Evolutionary conservation across 2,888 invertebrate species (phyloP).

Genomic region (Achlya flavicornis): DNA sequence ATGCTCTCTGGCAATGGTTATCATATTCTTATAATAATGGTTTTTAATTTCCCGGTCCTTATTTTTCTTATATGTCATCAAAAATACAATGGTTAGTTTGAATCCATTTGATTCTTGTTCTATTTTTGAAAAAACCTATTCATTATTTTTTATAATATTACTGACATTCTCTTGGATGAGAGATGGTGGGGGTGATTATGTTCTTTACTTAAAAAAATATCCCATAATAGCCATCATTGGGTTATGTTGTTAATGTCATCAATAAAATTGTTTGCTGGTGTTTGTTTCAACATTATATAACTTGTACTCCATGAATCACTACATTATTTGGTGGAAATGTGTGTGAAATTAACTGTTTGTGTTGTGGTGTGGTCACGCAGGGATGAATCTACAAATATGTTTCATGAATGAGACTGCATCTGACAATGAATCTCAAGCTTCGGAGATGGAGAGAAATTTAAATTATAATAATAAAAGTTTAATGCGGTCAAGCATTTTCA

Average conservation of each 20-base stretch:
- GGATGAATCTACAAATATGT: slow-evolving; percentile 97
- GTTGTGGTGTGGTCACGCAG: slow-evolving; percentile 72
- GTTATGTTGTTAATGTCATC: no score
- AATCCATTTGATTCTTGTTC: no score
- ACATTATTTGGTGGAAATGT: slow-evolving; percentile 23
- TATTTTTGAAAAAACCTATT: no score
- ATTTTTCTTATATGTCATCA: no score
- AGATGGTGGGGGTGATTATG: no score
- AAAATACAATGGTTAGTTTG: no score
- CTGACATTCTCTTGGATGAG: no score
- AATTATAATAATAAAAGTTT: slow-evolving; percentile 67
- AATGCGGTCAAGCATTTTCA: slow-evolving; percentile 72
- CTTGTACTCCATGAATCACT: not conserved
- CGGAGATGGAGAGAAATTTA: slow-evolving; percentile 86
- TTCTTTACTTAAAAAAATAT: no score
- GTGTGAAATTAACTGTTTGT: slow-evolving; percentile 24
- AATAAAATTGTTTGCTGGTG: not conserved
- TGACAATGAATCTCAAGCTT: slow-evolving; percentile 91
- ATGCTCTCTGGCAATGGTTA: not conserved
- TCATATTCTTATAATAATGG: not conserved
- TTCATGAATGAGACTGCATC: slow-evolving; percentile 97
- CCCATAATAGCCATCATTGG: no score
- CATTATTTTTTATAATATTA: no score
- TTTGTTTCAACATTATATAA: not conserved
- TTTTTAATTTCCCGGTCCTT: not conserved